Evolutionary conservation across 2,888 invertebrate genomes (phyloP).

Genomic region (Plebejus anna): DNA sequence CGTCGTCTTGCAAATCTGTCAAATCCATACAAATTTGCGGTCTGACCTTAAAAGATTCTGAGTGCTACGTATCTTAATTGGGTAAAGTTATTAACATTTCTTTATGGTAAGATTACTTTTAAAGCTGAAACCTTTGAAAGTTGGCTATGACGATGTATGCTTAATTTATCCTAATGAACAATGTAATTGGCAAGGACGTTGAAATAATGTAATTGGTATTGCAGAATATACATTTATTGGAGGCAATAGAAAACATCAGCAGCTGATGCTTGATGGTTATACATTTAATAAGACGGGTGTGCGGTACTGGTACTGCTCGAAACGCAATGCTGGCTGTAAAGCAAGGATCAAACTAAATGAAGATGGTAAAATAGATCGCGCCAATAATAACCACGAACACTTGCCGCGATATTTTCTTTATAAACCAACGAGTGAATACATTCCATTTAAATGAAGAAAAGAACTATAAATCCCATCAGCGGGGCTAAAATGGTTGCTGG

Average conservation of each 20-base stretch:
- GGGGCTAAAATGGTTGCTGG: no score
- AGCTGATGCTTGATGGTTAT: conserved; percentile 41
- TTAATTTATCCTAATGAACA: not conserved
- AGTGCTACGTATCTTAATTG: not conserved
- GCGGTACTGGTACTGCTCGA: conserved; percentile 43
- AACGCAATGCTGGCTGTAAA: conserved; percentile 41
- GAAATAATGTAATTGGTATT: not conserved
- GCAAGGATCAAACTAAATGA: conserved; percentile 39
- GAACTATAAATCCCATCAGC: not conserved
- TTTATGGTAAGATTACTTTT: not conserved
- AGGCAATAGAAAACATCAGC: conserved; percentile 21
- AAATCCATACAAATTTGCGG: no score
- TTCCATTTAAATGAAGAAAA: not conserved
- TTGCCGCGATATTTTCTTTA: conserved; percentile 4
- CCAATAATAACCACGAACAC: not conserved
- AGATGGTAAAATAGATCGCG: conserved; percentile 36
- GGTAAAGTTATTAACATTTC: not conserved
- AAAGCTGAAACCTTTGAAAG: not conserved
- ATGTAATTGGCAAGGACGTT: not conserved
- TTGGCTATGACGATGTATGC: not conserved
- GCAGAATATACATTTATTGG: conserved; percentile 12
- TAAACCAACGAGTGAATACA: not conserved
- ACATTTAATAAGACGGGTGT: conserved; percentile 41
- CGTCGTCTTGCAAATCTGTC: no score
- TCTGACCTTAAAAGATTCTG: no score